Conservation (phyloP, 2,888 invertebrate species). For the Eudemis profundana region DNA sequence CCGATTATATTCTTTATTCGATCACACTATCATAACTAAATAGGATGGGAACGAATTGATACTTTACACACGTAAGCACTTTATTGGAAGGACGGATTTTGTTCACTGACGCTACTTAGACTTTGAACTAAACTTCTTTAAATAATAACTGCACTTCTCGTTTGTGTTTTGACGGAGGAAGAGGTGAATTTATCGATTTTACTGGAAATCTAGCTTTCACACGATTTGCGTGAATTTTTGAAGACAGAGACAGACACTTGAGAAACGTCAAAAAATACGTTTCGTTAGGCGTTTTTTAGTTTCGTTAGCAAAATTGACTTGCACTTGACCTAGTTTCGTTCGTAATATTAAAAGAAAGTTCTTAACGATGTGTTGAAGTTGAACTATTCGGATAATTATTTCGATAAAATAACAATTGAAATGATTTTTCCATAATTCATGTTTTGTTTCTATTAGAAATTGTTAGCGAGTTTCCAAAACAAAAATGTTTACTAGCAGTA, state of each 20-base stretch:
- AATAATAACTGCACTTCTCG: slow-evolving; percentile 3
- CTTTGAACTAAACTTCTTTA: slow-evolving; percentile 10
- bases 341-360: neutral
- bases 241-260: slow-evolving; percentile 26
- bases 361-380: neutral
- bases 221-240: slow-evolving; percentile 24
- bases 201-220: slow-evolving; percentile 28
- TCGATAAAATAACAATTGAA: too few relatives aligned
- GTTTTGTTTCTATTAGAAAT: too few relatives aligned
- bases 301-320: neutral
- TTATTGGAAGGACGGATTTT: slow-evolving; percentile 26
- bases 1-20: slow-evolving; percentile 43
- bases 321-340: slow-evolving; percentile 36
- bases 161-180: slow-evolving; percentile 17
- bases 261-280: slow-evolving; percentile 43
- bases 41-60: slow-evolving; percentile 9
- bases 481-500: too few relatives aligned
- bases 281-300: slow-evolving; percentile 36
- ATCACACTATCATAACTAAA: slow-evolving; percentile 32
- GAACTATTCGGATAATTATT: neutral
- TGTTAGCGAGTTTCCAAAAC: too few relatives aligned
- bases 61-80: slow-evolving; percentile 41
- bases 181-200: slow-evolving; percentile 32
- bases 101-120: slow-evolving; percentile 5
- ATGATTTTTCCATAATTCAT: too few relatives aligned